A percentile compares a stretch with the other conserved stretches of the same genome.
Conservation (phyloP, 2,888 invertebrate species). For the Polia nebulosa region DNA sequence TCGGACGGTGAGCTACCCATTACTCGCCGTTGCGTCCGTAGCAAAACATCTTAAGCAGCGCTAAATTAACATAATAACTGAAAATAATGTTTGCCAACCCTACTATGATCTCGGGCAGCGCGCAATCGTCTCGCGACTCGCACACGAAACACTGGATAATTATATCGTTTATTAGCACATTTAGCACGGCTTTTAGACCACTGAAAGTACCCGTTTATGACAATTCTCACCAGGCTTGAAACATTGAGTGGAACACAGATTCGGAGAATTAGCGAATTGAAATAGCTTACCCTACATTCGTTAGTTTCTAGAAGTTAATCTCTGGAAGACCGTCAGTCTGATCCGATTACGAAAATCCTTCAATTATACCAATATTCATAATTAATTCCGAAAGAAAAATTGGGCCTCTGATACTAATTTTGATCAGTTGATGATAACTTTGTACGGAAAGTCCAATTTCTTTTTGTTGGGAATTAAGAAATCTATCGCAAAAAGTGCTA, state of each 20-base stretch:
- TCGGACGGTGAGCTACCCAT: no score
- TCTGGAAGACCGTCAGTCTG: background rate
- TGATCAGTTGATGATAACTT: no score
- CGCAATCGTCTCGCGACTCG: constrained; percentile 28
- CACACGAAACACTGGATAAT: constrained; percentile 58
- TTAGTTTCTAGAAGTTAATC: background rate
- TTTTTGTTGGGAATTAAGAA: no score
- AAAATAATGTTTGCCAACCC: constrained; percentile 22
- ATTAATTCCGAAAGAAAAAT: no score
- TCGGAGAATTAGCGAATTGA: background rate
- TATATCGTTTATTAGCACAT: constrained; percentile 56
- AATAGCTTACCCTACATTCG: background rate
- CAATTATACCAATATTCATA: no score
- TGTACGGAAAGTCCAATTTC: no score
- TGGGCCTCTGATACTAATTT: no score
- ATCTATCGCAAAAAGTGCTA: no score
- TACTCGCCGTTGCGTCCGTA: no score
- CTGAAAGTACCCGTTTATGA: constrained; percentile 46
- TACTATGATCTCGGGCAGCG: constrained; percentile 9
- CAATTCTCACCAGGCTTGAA: background rate
- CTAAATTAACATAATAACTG: no score
- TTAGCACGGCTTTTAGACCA: constrained; percentile 52
- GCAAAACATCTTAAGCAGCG: no score
- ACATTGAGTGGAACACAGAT: background rate
- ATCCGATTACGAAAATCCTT: background rate